Evolutionary conservation across 2,797 vertebrate genomes (phyloP).

Genomic region (Molossus alvarezi): DNA sequence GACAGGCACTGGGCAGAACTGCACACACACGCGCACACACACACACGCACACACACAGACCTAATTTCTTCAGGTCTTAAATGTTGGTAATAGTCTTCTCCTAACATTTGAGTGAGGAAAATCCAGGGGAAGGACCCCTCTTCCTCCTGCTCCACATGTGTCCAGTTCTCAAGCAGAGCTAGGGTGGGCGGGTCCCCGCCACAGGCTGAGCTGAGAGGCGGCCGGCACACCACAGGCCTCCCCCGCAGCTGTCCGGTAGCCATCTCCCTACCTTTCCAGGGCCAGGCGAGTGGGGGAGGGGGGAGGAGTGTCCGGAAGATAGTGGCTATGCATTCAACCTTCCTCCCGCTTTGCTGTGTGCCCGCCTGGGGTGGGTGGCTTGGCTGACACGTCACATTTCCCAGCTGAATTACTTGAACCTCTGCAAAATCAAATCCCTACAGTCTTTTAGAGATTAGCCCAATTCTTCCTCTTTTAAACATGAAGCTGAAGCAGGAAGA

Average conservation of each 20-base stretch:
- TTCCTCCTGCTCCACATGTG: not conserved
- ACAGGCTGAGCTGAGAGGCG: not conserved
- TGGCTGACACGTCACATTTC: not conserved
- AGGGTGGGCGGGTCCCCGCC: not conserved
- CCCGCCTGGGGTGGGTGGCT: not conserved
- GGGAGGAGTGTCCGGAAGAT: not conserved
- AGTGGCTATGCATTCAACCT: not conserved
- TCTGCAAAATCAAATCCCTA: not conserved
- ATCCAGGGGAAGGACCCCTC: not conserved
- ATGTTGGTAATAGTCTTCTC: not conserved
- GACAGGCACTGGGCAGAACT: not conserved
- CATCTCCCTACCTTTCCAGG: not conserved
- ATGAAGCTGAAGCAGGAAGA: not conserved
- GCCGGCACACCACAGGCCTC: too few species aligned
- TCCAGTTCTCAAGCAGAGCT: not conserved
- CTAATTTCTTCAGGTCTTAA: not conserved
- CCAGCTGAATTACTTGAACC: not conserved
- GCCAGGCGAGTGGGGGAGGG: not conserved
- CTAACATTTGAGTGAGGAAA: not conserved
- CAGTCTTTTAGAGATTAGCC: not conserved
- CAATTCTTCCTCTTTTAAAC: slow-evolving; percentile 13
- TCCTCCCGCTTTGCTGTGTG: not conserved
- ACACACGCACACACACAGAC: too few species aligned
- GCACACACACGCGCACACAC: not conserved
- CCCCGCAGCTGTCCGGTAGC: not conserved